phyloP scores from a whole-genome alignment of 2,888 invertebrate genomes.

The Drosophila neoperkinsi region DNA sequence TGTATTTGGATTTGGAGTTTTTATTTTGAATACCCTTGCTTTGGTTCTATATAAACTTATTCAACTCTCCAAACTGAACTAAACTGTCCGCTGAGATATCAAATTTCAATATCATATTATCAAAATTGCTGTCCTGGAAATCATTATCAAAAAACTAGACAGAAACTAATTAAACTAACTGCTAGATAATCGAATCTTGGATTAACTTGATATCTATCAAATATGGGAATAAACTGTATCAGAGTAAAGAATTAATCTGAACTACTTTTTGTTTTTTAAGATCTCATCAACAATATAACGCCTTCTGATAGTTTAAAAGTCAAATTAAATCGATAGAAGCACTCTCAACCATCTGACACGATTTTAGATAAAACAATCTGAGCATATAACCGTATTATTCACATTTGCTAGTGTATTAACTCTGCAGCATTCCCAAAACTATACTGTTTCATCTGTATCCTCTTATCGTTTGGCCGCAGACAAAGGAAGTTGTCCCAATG shows the following conservation, averaged over 20 bases:
- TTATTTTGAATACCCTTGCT: slow-evolving; percentile 1
- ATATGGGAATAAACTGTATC: not conserved
- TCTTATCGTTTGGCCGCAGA: slow-evolving; percentile 18
- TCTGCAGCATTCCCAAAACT: not conserved
- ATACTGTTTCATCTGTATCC: slow-evolving; percentile 6
- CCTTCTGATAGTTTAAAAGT: not conserved
- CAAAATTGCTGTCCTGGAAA: not conserved
- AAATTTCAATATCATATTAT: not conserved
- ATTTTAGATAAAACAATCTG: not conserved
- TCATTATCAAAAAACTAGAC: not conserved
- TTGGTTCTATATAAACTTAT: not conserved
- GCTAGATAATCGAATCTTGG: not conserved
- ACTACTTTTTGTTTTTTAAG: not conserved
- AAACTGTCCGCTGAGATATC: not conserved
- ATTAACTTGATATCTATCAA: not conserved
- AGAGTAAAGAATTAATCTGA: not conserved
- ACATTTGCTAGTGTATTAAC: slow-evolving; percentile 21
- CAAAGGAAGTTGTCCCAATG: slow-evolving; percentile 60
- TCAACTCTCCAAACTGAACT: not conserved
- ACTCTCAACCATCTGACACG: not conserved
- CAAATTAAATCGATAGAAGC: not conserved
- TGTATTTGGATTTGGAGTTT: slow-evolving; percentile 22
- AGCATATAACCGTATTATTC: not conserved
- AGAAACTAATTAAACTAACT: not conserved
- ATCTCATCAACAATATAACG: not conserved